Base-by-base conservation (phyloP, 2,797 vertebrate genomes). In the Rhyacichthys aspro region DNA sequence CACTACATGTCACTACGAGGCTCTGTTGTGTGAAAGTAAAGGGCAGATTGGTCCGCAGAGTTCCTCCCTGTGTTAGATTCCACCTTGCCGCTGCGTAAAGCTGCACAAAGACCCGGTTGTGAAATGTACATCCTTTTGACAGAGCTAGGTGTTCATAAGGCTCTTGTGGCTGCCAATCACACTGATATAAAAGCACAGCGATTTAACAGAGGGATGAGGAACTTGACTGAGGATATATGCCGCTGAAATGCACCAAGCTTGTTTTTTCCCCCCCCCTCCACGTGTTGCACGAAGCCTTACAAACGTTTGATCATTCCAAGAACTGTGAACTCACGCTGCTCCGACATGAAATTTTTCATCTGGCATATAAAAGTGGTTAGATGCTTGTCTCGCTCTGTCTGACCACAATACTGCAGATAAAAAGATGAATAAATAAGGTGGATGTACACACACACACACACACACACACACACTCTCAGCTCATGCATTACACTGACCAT, bases 141-240 rank as follows among this genome's bases (percentile, higher is more conserved):
- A 72, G 76, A 69, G 77, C 58, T 1, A 1, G 59, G 41, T 73
- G 70, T 82, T 76, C 59, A 10, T 48, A 65, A 76, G 59, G 73
- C 81, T 82, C 66, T 37, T 14, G 54, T 66, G 81, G 63, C 82
- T 83, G 84, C 74, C 81, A 84, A 81, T 85, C 86, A 85, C 49
- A 46, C 59, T 9, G 42, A 73, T 66, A 59, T 59, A 64, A 81
- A 80, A 79, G 58, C 71, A 54, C 12, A 11, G 50, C 19, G 62
- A 76, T 73, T 76, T 59, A 70, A 50, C 63, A 1, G 0, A 15
- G 50, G 77, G 59, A 65, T 78, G 68, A 79, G 74, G 54, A 74
- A 82, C 70, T 77, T 63, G 45, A 67, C 76, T 59, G 32, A 53
- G 63, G 70, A 72, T 79, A 55, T 56, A 58, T 14, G 49, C 59